A percentile compares a stretch with the other conserved stretches of the same genome.
phyloP scores from a whole-genome alignment of 2,113 vertebrate species.

The Chloropsis hardwickii region DNA sequence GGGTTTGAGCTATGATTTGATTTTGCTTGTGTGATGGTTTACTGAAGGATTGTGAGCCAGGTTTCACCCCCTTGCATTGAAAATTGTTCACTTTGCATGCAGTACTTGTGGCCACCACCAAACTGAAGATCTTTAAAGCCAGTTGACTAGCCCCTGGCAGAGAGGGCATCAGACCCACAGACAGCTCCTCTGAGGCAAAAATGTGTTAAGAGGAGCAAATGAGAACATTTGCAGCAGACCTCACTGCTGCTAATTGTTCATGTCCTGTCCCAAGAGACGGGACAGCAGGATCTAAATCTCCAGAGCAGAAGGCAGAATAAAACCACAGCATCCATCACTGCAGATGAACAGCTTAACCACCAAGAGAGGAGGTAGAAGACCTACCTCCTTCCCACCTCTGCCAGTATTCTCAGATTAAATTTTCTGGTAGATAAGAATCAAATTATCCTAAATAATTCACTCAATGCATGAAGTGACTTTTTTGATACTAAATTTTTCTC shows the following conservation, averaged over 20 bases:
- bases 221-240: not conserved
- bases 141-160: not conserved
- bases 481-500: not conserved
- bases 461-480: not conserved
- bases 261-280: not conserved
- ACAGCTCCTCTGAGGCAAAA: not conserved
- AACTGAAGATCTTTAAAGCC: not conserved
- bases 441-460: not conserved
- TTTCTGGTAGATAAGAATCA: not conserved
- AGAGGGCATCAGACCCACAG: not conserved
- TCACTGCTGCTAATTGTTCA: not conserved
- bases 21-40: not conserved
- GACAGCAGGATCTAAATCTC: not conserved
- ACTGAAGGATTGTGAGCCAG: not conserved
- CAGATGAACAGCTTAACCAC: not conserved
- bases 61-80: not conserved
- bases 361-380: not conserved
- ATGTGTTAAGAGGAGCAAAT: not conserved
- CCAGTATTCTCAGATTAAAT: not conserved
- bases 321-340: not conserved
- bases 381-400: not conserved
- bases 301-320: not conserved
- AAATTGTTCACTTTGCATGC: not conserved
- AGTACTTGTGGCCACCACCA: not conserved
- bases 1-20: not conserved